Evolutionary conservation across 2,113 vertebrate genomes (phyloP).

Genomic region (Epinephelus moara): DNA sequence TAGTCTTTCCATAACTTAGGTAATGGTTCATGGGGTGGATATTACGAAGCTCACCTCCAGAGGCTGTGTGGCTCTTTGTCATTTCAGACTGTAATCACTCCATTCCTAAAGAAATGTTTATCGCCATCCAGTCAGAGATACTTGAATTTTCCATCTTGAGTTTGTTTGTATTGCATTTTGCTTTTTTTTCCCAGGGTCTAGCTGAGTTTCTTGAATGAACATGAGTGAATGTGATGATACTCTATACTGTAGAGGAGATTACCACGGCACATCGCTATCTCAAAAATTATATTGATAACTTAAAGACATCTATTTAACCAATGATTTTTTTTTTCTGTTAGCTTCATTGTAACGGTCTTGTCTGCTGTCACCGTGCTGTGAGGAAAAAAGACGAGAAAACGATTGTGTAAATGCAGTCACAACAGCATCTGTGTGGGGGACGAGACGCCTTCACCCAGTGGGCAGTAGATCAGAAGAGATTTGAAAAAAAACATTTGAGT

Average conservation of each 20-base stretch:
- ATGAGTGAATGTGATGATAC: constrained; percentile 78
- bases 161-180: constrained; percentile 67
- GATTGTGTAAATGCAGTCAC: constrained; percentile 63
- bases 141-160: constrained; percentile 81
- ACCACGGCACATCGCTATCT: constrained; percentile 71
- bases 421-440: constrained; percentile 47
- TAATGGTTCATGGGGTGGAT: constrained; percentile 53
- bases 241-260: constrained; percentile 73
- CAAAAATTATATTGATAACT: constrained; percentile 68
- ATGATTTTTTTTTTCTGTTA: constrained; percentile 47
- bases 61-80: constrained; percentile 49
- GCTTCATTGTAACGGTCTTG: constrained; percentile 49
- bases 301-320: constrained; percentile 72
- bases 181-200: constrained; percentile 47
- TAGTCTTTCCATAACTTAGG: constrained; percentile 62
- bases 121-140: constrained; percentile 79
- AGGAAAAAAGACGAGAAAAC: constrained; percentile 38
- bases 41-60: constrained; percentile 38
- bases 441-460: constrained; percentile 39
- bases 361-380: constrained; percentile 42
- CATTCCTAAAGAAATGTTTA: constrained; percentile 74
- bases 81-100: constrained; percentile 70
- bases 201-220: constrained; percentile 64
- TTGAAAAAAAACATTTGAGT: constrained; percentile 43
- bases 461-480: constrained; percentile 57